These are phyloP conservation scores for Cydia pomonella DNA, from an alignment of 1,140 invertebrate species.

Conservation along the genomic window DNA sequence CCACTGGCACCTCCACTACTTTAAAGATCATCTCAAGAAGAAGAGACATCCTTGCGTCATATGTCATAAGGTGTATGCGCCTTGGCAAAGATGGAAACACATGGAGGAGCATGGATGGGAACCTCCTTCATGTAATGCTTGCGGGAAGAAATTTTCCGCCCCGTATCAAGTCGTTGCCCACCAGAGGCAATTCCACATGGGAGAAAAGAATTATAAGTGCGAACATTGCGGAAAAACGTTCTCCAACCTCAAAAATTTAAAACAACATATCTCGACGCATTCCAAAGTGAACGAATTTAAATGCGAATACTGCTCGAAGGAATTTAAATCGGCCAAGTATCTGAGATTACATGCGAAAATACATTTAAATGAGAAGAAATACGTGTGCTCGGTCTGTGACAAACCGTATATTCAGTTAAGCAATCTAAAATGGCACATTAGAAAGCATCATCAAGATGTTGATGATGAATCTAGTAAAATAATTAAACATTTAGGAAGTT, in stretches of 20 bases:
- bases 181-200: conserved; percentile 55
- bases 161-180: conserved; percentile 42
- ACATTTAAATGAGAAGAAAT: conserved; percentile 67
- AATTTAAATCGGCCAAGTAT: conserved; percentile 50
- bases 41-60: background rate
- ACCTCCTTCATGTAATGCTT: background rate
- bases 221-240: conserved; percentile 64
- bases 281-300: conserved; percentile 68
- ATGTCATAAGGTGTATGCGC: background rate
- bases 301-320: conserved; percentile 66
- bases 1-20: conserved; percentile 1
- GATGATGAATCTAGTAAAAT: background rate
- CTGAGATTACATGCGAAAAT: conserved; percentile 76
- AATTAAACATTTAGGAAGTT: background rate
- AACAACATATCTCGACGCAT: conserved; percentile 63
- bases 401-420: conserved; percentile 65
- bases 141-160: conserved; percentile 14
- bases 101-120: conserved; percentile 1
- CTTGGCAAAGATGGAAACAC: background rate
- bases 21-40: conserved; percentile 1
- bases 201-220: conserved; percentile 62
- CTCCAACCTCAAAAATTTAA: conserved; percentile 57
- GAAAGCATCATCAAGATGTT: conserved; percentile 44
- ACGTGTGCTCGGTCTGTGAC: conserved; percentile 65
- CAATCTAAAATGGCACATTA: conserved; percentile 53